Evolutionary conservation across 2,113 vertebrate genomes (phyloP), one percentile per base, ranked within the genome.

Genomic region (Spilogale gracilis): DNA sequence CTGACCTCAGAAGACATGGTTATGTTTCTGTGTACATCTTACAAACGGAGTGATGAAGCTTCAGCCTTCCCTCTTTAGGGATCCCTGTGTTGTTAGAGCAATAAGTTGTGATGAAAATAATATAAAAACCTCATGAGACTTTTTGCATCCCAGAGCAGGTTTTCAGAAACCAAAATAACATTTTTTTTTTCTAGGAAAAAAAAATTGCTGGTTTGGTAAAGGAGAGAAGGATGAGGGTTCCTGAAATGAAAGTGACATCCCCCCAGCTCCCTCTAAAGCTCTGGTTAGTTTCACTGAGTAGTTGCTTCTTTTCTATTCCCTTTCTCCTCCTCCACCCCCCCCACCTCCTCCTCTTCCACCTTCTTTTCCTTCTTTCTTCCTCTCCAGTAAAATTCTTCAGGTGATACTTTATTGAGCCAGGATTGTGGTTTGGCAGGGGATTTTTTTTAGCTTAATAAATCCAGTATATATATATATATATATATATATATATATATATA

Each of bases 391-490:
- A 96, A 93, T 6, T 30, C 21, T 87, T 67, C 45, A 69, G 58
- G 21, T 76, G 52, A 88, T 69, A 56, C 18, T 73, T 84, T 76
- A 60, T 58, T 63, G 85, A 88, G 50, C 21, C 67, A 65, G 43
- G 13, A 85, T 69, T 30, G 73, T 8, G 65, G 6, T 10, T 45
- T 61, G 38, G 14, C 69, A 92, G 32, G 23, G 7, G 32, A 20
- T 10, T 48, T 81, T 58, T 58, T 86, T 73, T 90, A 73, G 65
- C 10, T 58, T 94, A 52, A 85, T 60, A 58, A 60, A 97, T 91
- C 67, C 38, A 76, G 17, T 94, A 5, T 91, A 30, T 63, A 89
- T 32, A 21, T 25, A 11, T 5, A 60, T 38, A 38, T 38, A 38
- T 38, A 38, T 38, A 38, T 38, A 38, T 38, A 38, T 38, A 38